phyloP scores from a whole-genome alignment of 2,797 vertebrate genomes.

The Apogon hyalosoma region DNA sequence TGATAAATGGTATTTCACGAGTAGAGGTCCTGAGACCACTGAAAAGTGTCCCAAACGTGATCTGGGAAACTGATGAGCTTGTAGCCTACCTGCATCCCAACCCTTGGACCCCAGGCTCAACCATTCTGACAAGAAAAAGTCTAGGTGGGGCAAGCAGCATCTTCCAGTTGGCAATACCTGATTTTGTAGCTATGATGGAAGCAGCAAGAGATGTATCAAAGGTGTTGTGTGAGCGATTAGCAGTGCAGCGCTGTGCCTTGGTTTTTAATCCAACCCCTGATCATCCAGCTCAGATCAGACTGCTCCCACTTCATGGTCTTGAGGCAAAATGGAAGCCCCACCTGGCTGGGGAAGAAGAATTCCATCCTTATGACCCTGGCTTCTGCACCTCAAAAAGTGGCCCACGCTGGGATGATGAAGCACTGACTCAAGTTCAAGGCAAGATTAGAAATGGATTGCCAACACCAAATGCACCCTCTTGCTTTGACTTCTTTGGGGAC shows the following conservation, averaged over 20 bases:
- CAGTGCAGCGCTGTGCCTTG: constrained; percentile 82
- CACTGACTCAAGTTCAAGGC: constrained; percentile 72
- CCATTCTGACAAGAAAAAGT: constrained; percentile 79
- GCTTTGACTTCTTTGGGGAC: constrained; percentile 80
- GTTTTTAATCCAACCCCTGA: constrained; percentile 72
- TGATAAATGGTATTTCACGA: constrained; percentile 67
- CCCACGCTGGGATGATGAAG: constrained; percentile 72
- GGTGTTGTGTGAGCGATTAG: constrained; percentile 76
- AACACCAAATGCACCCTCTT: constrained; percentile 77
- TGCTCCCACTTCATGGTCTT: constrained; percentile 84
- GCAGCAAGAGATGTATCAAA: constrained; percentile 77
- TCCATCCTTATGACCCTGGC: constrained; percentile 72
- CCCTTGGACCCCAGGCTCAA: constrained; percentile 84
- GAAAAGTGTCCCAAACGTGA: constrained; percentile 72
- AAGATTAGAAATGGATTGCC: constrained; percentile 78
- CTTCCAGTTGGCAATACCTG: constrained; percentile 75
- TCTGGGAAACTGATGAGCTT: constrained; percentile 85
- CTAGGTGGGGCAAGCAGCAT: constrained; percentile 78
- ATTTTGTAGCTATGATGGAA: constrained; percentile 77
- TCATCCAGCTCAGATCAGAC: constrained; percentile 73
- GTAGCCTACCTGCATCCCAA: constrained; percentile 81
- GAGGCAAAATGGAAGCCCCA: constrained; percentile 77
- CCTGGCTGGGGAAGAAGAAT: constrained; percentile 78
- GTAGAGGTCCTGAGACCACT: constrained; percentile 81
- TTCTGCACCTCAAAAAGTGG: constrained; percentile 85